Conservation (phyloP, 2,113 vertebrate genomes). For the Eonycteris spelaea region DNA sequence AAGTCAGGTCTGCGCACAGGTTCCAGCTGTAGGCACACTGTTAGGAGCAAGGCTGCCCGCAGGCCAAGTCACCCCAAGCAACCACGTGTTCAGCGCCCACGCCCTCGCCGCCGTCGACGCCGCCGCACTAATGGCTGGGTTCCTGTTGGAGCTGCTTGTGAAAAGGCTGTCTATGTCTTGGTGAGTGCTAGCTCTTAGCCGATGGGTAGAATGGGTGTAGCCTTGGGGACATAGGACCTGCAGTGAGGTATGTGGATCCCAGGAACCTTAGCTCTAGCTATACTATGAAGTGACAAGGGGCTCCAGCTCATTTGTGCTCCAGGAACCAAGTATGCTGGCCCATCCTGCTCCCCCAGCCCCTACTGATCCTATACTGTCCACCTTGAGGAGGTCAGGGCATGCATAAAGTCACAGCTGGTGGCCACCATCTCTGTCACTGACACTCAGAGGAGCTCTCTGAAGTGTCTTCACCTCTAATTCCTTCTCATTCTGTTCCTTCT, state of each 20-base stretch:
- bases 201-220: not conserved
- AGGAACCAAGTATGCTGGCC: not conserved
- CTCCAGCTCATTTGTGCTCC: not conserved
- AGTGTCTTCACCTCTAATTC: not conserved
- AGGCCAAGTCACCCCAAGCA: conserved; percentile 88
- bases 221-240: not conserved
- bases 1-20: conserved; percentile 89
- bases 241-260: not conserved
- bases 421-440: not conserved
- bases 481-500: not conserved
- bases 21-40: conserved; percentile 86
- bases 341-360: not conserved
- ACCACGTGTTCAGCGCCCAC: conserved; percentile 85
- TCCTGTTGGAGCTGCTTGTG: conserved; percentile 90
- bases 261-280: not conserved
- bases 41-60: conserved; percentile 86
- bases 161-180: conserved; percentile 97
- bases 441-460: not conserved
- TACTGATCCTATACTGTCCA: too few relatives aligned
- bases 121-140: conserved; percentile 96
- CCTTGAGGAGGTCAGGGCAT: not conserved
- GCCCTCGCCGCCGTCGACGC: conserved; percentile 75
- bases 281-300: not conserved
- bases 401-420: not conserved
- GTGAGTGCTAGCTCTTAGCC: conserved; percentile 80